Evolutionary conservation across 1,140 invertebrate species (phyloP).

Genomic region (Orius insidiosus): DNA sequence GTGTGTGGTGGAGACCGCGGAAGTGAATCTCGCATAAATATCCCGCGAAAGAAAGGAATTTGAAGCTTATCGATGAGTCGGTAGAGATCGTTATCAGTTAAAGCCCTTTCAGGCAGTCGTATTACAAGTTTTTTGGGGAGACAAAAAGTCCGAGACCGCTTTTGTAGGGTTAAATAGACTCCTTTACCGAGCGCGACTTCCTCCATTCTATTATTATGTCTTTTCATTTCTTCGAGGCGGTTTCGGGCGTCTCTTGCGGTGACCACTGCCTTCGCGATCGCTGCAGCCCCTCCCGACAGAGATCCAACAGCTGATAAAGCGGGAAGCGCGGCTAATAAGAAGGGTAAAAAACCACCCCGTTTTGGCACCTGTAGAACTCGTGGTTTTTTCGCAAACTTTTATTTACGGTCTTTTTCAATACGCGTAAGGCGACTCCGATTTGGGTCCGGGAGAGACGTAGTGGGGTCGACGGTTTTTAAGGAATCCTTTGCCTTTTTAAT

Average conservation of each 20-base stretch:
- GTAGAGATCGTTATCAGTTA: constrained; percentile 8
- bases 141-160: too few relatives aligned
- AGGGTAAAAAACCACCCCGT: too few relatives aligned
- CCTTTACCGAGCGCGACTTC: constrained; percentile 20
- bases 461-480: too few relatives aligned
- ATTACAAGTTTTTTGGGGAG: background rate
- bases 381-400: too few relatives aligned
- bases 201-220: constrained; percentile 24
- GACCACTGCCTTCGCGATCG: constrained; percentile 23
- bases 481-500: too few relatives aligned
- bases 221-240: constrained; percentile 21
- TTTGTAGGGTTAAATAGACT: constrained; percentile 19
- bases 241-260: constrained; percentile 20
- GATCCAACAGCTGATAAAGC: constrained; percentile 2
- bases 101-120: constrained; percentile 5
- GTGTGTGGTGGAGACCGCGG: constrained; percentile 17
- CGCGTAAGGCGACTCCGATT: too few relatives aligned
- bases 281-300: constrained; percentile 22
- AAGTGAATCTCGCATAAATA: constrained; percentile 16
- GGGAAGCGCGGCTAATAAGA: too few relatives aligned
- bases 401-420: too few relatives aligned
- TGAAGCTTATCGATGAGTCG: constrained; percentile 3
- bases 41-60: constrained; percentile 15
- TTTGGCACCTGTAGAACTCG: too few relatives aligned
- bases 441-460: too few relatives aligned